A percentile compares a stretch with the other conserved stretches of the same genome.
Conservation (phyloP, 2,797 vertebrate species). For the Potorous gilbertii region DNA sequence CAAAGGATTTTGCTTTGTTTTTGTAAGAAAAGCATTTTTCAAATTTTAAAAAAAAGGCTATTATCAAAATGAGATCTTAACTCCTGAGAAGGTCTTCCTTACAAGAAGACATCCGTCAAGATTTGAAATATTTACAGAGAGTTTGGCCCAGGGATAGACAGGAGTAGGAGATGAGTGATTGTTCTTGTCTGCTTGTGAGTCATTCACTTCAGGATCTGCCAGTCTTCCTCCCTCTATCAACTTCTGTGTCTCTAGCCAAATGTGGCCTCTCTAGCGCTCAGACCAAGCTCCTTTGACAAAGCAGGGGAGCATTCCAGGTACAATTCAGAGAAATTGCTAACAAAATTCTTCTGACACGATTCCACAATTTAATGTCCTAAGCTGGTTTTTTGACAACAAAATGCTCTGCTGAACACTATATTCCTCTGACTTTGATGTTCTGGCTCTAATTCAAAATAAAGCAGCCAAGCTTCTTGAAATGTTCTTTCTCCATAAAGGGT, state of each 20-base stretch:
- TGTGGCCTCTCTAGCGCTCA: constrained; percentile 9
- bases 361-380: constrained; percentile 64
- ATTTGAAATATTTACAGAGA: background rate
- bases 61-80: background rate
- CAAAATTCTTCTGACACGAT: constrained; percentile 51
- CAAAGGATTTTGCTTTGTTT: background rate
- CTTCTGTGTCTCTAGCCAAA: constrained; percentile 50
- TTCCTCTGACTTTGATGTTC: constrained; percentile 45
- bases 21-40: background rate
- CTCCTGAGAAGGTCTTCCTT: background rate
- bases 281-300: constrained; percentile 42
- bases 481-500: constrained; percentile 1
- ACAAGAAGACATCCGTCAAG: background rate
- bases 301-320: constrained; percentile 62
- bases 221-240: background rate
- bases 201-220: background rate
- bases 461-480: constrained; percentile 30
- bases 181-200: background rate
- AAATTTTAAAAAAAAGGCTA: background rate
- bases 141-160: background rate
- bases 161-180: background rate
- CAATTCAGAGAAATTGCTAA: constrained; percentile 65
- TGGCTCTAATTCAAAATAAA: constrained; percentile 66
- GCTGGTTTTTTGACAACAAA: constrained; percentile 51
- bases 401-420: constrained; percentile 32